These are phyloP conservation scores for Apaloderma vittatum DNA, from an alignment of 2,113 vertebrate species.

Conservation along the genomic window DNA sequence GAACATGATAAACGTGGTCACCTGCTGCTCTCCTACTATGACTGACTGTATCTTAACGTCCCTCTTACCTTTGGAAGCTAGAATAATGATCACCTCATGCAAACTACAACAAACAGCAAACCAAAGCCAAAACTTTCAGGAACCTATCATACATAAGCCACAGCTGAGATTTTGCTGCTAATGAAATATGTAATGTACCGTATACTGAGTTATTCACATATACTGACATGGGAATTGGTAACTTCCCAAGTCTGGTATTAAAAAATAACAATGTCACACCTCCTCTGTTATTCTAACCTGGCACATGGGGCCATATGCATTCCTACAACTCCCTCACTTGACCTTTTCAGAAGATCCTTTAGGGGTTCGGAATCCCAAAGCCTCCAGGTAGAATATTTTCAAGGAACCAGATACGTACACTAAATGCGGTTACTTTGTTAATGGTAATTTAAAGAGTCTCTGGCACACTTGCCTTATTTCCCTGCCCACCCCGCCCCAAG, in stretches of 20 bases:
- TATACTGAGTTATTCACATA: background rate
- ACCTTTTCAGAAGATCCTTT: background rate
- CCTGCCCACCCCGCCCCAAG: too few species aligned
- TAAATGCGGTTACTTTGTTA: background rate
- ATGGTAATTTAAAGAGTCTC: background rate
- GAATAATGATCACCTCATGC: rapidly evolving
- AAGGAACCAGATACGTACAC: background rate
- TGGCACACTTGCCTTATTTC: background rate
- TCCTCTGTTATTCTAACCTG: background rate
- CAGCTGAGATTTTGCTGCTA: background rate
- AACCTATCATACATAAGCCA: background rate
- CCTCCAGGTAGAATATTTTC: background rate
- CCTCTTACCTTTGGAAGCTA: background rate
- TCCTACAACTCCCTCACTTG: background rate
- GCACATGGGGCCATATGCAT: background rate
- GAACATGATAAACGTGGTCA: background rate
- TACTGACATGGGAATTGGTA: background rate
- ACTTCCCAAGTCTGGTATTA: background rate
- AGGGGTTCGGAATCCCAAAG: background rate
- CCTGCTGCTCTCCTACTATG: background rate
- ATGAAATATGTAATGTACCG: background rate
- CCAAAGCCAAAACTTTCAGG: background rate
- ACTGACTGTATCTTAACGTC: background rate
- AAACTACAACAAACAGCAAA: background rate
- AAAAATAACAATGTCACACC: background rate